Evolutionary conservation across 2,113 vertebrate genomes (phyloP), one percentile per base, ranked within the genome.

Genomic region (Toxotes chatareus): DNA sequence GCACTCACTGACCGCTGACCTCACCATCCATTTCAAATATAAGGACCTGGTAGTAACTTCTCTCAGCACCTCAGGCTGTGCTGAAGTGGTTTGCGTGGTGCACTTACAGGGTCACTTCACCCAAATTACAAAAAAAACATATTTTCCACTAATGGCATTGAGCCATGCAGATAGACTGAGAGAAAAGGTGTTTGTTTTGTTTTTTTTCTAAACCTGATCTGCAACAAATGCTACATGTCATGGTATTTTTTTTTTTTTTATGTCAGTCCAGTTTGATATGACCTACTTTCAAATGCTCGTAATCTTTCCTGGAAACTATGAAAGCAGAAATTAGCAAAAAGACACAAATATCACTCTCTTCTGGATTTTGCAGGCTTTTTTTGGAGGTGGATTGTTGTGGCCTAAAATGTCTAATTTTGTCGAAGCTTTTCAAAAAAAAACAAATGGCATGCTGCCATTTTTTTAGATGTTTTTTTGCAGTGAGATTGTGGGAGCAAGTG

Each of bases 11-110:
- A 73, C 70, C 10, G 12, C 57, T 83, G 86, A 83, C 79, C 76
- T 71, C 75, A 49, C 47, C 74, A 75, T 84, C 64, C 72, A 89
- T 85, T 83, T 84, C 42, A 23, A 64, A 73, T 79, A 60, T 60
- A 72, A 84, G 27, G 59, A 81, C 72, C 73, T 4, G 13, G 49
- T 55, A 34, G 69, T 47, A 53, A 38, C 74, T 19, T 76, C 56
- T 66, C 44, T 63, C 34, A 62, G 65, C 53, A 42, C 46, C 67
- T 23, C 73, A 6, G 32, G 75, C 55, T 6, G 16, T 4, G 23
- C 40, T 5, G 2, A 63, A 38, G 49, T 11, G 13, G 14, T 40
- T 76, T 69, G 23, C 53, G 36, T 61, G 34, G 8, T 16, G 31
- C 14, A 55, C 16, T 63, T 65, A 71, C 63, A 66, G 53, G 57